A percentile compares a stretch with the other conserved stretches of the same genome.
Evolutionary conservation across 2,888 invertebrate genomes (phyloP).

Genomic region (Campoplex capitator): DNA sequence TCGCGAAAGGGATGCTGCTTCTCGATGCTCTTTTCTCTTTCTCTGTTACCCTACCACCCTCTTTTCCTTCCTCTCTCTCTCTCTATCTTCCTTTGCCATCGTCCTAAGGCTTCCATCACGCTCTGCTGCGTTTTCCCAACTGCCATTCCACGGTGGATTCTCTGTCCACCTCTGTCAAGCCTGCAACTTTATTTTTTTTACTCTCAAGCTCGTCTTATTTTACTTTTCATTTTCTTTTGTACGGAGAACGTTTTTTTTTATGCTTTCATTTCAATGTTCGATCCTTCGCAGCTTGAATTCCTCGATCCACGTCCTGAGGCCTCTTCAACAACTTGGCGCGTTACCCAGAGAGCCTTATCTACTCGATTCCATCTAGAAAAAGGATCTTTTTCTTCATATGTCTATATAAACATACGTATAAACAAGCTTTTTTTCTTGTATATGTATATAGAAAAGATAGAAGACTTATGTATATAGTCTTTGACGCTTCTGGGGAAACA

Average conservation of each 20-base stretch:
- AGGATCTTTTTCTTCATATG: constrained; percentile 26
- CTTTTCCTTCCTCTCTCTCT: constrained; percentile 26
- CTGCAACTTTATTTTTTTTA: not conserved
- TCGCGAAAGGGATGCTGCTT: constrained; percentile 39
- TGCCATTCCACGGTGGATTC: not conserved
- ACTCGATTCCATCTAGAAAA: constrained; percentile 26
- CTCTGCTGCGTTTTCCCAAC: constrained; percentile 1
- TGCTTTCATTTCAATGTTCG: constrained; percentile 63
- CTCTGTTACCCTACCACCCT: constrained; percentile 38
- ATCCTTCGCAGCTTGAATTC: constrained; percentile 67
- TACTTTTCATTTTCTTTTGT: constrained; percentile 9
- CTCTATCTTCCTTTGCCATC: constrained; percentile 13
- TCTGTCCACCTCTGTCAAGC: constrained; percentile 23
- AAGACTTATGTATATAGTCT: constrained; percentile 58
- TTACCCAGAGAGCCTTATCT: constrained; percentile 44
- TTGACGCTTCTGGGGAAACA: constrained; percentile 75
- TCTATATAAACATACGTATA: constrained; percentile 2
- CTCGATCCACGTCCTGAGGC: constrained; percentile 8
- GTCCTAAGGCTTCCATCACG: constrained; percentile 5
- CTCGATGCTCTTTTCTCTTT: constrained; percentile 42
- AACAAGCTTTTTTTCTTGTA: not conserved
- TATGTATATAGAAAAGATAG: not conserved
- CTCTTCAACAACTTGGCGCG: not conserved
- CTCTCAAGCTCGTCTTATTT: constrained; percentile 12
- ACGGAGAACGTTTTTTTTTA: not conserved